phyloP scores from a whole-genome alignment of 2,888 invertebrate genomes.

The Trilocha varians region DNA sequence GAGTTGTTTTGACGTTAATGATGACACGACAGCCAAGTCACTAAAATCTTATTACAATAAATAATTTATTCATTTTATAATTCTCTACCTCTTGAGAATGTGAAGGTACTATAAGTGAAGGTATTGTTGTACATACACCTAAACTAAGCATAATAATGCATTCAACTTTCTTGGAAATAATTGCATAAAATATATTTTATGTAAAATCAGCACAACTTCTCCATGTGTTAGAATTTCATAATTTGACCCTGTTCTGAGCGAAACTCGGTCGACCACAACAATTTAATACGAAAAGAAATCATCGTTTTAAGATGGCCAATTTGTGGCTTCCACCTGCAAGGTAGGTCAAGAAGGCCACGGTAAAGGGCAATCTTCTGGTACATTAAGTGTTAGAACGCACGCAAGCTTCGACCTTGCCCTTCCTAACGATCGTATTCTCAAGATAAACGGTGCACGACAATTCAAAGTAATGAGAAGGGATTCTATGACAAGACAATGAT shows the following conservation, averaged over 20 bases:
- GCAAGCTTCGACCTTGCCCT: constrained; percentile 50
- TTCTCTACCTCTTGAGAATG: no score
- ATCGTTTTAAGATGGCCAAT: constrained; percentile 1
- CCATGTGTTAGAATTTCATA: constrained; percentile 8
- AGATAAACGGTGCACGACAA: constrained; percentile 32
- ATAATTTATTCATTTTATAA: no score
- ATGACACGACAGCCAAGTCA: no score
- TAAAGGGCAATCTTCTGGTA: constrained; percentile 33
- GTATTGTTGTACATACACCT: no score
- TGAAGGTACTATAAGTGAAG: no score
- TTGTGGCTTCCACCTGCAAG: constrained; percentile 11
- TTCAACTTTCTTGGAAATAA: background rate
- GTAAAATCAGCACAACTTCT: background rate
- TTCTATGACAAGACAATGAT: constrained; percentile 22
- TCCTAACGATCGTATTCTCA: constrained; percentile 27
- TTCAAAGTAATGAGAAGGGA: constrained; percentile 18
- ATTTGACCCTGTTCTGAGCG: constrained; percentile 14
- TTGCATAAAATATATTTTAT: background rate
- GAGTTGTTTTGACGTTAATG: no score
- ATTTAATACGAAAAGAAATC: no score
- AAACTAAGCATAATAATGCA: no score
- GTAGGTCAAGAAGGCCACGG: constrained; percentile 21
- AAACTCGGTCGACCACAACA: constrained; percentile 8
- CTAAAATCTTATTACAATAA: no score
- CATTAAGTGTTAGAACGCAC: constrained; percentile 40